These are phyloP conservation scores for Galeopsomyia nigrocyanea DNA, from an alignment of 2,888 invertebrate species.

Conservation along the genomic window DNA sequence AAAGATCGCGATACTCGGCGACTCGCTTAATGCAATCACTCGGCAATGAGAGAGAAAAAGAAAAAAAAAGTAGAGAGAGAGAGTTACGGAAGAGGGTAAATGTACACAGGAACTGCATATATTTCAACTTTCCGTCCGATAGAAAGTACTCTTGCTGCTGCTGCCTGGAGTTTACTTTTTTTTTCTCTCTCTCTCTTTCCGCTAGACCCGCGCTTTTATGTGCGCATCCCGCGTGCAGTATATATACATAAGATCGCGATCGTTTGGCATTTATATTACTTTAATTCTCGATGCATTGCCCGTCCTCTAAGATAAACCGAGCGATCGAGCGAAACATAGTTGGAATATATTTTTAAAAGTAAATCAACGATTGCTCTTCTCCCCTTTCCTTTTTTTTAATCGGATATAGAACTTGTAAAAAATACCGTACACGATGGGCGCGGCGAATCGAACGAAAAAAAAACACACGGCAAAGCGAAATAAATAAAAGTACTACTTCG, in stretches of 20 bases:
- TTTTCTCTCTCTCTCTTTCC: no score
- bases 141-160: constrained; percentile 26
- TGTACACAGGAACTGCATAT: constrained; percentile 10
- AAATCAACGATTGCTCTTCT: no score
- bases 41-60: neutral
- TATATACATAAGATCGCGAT: neutral
- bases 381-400: no score
- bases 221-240: neutral
- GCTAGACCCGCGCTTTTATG: constrained; percentile 8
- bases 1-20: constrained; percentile 1
- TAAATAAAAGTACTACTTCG: no score
- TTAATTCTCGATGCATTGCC: constrained; percentile 10
- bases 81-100: neutral
- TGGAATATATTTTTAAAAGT: no score
- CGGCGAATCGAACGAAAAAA: no score
- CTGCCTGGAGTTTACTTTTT: constrained; percentile 21
- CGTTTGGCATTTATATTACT: constrained; percentile 32
- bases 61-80: no score
- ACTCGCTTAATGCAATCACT: constrained; percentile 15
- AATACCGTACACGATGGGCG: no score
- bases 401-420: no score
- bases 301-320: neutral
- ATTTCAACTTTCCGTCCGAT: constrained; percentile 24
- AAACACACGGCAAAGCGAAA: no score
- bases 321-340: neutral